These are phyloP conservation scores for Poecilobothrus nobilitatus DNA, from an alignment of 2,888 invertebrate genomes.

Conservation along the genomic window DNA sequence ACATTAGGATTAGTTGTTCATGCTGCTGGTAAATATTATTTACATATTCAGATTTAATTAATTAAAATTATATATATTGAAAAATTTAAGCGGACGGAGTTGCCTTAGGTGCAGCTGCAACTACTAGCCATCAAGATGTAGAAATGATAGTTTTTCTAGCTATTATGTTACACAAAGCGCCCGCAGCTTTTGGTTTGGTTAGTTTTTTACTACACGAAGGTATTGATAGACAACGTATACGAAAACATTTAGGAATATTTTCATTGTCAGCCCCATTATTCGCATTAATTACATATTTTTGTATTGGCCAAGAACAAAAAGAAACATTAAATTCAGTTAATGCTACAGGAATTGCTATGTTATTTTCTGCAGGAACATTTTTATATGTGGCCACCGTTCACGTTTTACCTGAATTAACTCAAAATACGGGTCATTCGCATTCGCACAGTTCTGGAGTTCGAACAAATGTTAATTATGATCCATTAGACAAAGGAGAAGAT, in stretches of 20 bases:
- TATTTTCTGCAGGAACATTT: constrained; percentile 98
- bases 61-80: too few species aligned
- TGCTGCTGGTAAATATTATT: constrained; percentile 64
- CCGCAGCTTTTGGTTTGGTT: constrained; percentile 96
- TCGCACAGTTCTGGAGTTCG: constrained; percentile 28
- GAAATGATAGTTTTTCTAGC: constrained; percentile 97
- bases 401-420: constrained; percentile 88
- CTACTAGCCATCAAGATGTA: constrained; percentile 90
- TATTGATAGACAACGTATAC: constrained; percentile 73
- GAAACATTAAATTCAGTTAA: constrained; percentile 81
- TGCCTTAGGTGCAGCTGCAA: constrained; percentile 95
- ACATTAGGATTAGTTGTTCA: constrained; percentile 96
- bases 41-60: too few species aligned
- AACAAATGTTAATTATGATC: constrained; percentile 27
- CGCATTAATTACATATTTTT: constrained; percentile 85
- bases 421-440: constrained; percentile 45
- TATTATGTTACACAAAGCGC: constrained; percentile 98
- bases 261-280: constrained; percentile 85
- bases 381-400: constrained; percentile 98
- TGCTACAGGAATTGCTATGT: constrained; percentile 93
- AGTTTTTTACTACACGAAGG: constrained; percentile 96
- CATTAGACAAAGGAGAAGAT: constrained; percentile 31
- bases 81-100: constrained; percentile 77
- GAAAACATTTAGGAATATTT: constrained; percentile 84
- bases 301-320: constrained; percentile 87